These are phyloP conservation scores for Clepsis dumicolana DNA, from an alignment of 2,888 invertebrate species.

Conservation along the genomic window DNA sequence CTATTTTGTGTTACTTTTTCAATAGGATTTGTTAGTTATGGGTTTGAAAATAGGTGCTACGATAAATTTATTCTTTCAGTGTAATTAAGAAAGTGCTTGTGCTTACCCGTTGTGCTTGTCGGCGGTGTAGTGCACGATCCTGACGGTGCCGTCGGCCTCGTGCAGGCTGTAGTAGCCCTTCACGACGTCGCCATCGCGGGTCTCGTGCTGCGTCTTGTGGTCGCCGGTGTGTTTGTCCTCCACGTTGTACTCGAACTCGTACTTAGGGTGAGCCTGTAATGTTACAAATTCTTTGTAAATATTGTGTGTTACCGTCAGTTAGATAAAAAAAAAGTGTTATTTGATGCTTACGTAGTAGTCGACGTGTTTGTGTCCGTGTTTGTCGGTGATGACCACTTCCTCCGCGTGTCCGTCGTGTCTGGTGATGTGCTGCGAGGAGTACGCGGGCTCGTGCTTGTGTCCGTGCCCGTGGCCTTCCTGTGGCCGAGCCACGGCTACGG, in stretches of 20 bases:
- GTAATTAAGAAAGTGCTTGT: too few relatives aligned
- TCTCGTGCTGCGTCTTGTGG: slow-evolving; percentile 75
- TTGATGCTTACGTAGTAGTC: slow-evolving; percentile 59
- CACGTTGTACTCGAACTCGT: slow-evolving; percentile 76
- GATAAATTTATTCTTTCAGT: too few relatives aligned
- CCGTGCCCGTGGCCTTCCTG: slow-evolving; percentile 44
- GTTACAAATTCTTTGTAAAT: neutral
- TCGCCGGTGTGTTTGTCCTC: slow-evolving; percentile 81
- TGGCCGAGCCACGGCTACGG: slow-evolving; percentile 46
- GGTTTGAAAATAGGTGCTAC: too few relatives aligned
- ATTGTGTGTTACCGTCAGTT: neutral
- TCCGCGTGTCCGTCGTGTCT: slow-evolving; percentile 58
- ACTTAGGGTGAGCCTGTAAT: slow-evolving; percentile 47
- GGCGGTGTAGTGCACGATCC: slow-evolving; percentile 59
- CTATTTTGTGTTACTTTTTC: too few relatives aligned
- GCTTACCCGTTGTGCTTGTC: slow-evolving; percentile 67
- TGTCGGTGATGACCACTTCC: slow-evolving; percentile 54
- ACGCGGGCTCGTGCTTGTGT: slow-evolving; percentile 57
- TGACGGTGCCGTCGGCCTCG: slow-evolving; percentile 79
- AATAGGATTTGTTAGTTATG: too few relatives aligned
- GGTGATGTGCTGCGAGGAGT: slow-evolving; percentile 57
- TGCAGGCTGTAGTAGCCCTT: slow-evolving; percentile 84
- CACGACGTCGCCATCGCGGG: slow-evolving; percentile 83
- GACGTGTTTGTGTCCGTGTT: slow-evolving; percentile 55
- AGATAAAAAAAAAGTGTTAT: neutral